Base-by-base conservation (phyloP, 2,797 vertebrate species). In the Hozukius guyotensis region DNA sequence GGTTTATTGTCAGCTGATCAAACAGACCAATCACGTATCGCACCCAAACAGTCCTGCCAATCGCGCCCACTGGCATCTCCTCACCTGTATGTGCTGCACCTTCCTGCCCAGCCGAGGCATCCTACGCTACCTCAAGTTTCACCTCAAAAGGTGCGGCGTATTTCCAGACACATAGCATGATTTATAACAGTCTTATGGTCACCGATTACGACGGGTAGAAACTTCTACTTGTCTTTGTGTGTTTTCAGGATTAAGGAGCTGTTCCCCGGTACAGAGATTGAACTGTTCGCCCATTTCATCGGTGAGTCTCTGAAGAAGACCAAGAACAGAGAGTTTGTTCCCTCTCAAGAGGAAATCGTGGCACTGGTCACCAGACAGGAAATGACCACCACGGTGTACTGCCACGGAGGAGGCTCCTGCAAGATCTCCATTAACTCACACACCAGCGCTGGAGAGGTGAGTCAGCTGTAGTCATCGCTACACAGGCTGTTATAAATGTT, bases 361-460 rank as follows among this genome's bases (percentile, higher is more conserved):
- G 97, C 97, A 20, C 95, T 99, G 72, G 92, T 97, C 11, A 96
- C 95, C 63, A 94, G 97, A 69, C 96, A 97, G 83, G 96, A 99
- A 93, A 98, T 99, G 97, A 97, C 96, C 56, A 98, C 97, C 1
- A 97, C 97, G 0, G 97, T 99, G 16, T 98, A 97, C 92, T 99
- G 97, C 87, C 97, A 99, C 1, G 97, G 97, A 2, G 97, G 97
- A 67, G 97, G 97, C 20, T 97, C 97, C 87, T 99, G 97, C 90
- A 97, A 97, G 94, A 99, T 99, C 93, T 97, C 97, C 79, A 98
- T 99, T 82, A 97, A 97, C 94, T 98, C 97, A 4, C 97, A 99
- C 95, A 99, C 97, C 59, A 98, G 97, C 0, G 97, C 97, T 11
- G 97, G 97, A 90, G 97, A 98, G 96, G 97, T 98, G 82, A 24